These are phyloP conservation scores for Spatulosminthurus flaviceps DNA, from an alignment of 2,888 invertebrate species.

Conservation along the genomic window DNA sequence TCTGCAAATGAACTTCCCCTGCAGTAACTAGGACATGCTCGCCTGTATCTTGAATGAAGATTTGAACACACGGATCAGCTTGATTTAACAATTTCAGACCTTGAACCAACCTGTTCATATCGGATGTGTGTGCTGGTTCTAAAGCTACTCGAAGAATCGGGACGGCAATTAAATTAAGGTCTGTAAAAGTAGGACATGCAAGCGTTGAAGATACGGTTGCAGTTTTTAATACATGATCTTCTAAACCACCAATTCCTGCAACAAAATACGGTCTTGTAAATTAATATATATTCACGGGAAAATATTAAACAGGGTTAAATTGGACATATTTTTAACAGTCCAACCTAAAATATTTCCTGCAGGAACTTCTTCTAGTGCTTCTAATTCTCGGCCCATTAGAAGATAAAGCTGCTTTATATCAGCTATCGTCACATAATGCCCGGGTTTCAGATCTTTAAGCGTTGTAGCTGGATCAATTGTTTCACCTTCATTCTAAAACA, in stretches of 20 bases:
- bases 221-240: slow-evolving; percentile 85
- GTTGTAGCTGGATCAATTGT: slow-evolving; percentile 65
- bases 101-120: slow-evolving; percentile 73
- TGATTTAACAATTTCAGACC: slow-evolving; percentile 88
- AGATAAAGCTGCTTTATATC: slow-evolving; percentile 82
- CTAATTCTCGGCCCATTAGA: slow-evolving; percentile 92
- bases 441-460: slow-evolving; percentile 72
- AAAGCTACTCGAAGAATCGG: slow-evolving; percentile 95
- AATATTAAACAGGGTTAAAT: no score
- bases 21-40: slow-evolving; percentile 94
- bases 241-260: slow-evolving; percentile 87
- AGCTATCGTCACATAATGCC: slow-evolving; percentile 75
- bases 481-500: neutral
- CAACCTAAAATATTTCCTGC: slow-evolving; percentile 93
- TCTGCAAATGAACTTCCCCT: slow-evolving; percentile 95
- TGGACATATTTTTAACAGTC: no score
- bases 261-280: no score
- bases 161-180: slow-evolving; percentile 77
- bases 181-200: slow-evolving; percentile 87
- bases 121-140: slow-evolving; percentile 82
- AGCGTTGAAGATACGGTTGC: slow-evolving; percentile 85
- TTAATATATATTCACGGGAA: no score
- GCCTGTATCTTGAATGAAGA: slow-evolving; percentile 89
- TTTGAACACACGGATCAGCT: slow-evolving; percentile 92
- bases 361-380: slow-evolving; percentile 79